Evolutionary conservation across 1,140 invertebrate genomes (phyloP).

Genomic region (Matsumurasca onukii): DNA sequence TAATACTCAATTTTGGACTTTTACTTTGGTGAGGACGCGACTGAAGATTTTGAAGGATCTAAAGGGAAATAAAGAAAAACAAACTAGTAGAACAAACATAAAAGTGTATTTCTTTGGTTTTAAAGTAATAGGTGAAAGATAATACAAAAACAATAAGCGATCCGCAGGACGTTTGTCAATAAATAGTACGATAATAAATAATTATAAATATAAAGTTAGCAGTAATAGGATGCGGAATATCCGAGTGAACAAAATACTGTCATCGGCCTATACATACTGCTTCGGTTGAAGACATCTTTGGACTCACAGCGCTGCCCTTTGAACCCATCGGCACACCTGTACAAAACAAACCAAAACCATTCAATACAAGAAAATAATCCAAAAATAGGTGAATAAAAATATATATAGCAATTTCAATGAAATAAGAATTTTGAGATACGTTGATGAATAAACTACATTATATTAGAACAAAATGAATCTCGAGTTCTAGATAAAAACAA

Average conservation of each 20-base stretch:
- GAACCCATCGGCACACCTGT: constrained; percentile 83
- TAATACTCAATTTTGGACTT: too few species aligned
- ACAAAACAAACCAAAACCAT: constrained; percentile 44
- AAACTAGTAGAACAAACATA: constrained; percentile 31
- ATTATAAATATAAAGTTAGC: constrained; percentile 47
- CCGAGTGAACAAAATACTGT: constrained; percentile 59
- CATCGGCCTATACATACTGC: constrained; percentile 62
- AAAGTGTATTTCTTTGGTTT: constrained; percentile 31
- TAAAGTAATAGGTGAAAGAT: constrained; percentile 18
- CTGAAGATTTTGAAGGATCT: too few species aligned
- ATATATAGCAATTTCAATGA: too few species aligned
- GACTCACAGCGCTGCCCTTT: constrained; percentile 79
- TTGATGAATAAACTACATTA: too few species aligned
- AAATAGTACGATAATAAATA: constrained; percentile 26
- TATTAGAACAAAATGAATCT: too few species aligned
- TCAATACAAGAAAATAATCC: too few species aligned
- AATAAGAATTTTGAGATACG: too few species aligned
- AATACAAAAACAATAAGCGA: constrained; percentile 25
- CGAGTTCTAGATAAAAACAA: too few species aligned
- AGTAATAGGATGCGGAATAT: constrained; percentile 59
- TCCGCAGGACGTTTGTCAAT: constrained; percentile 21
- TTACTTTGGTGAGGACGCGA: too few species aligned
- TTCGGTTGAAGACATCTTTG: constrained; percentile 67
- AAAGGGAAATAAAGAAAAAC: constrained; percentile 26
- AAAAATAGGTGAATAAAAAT: too few species aligned